Evolutionary conservation across 2,113 vertebrate species (phyloP), one percentile per base, ranked within the genome.

Genomic region (Tichodroma muraria): DNA sequence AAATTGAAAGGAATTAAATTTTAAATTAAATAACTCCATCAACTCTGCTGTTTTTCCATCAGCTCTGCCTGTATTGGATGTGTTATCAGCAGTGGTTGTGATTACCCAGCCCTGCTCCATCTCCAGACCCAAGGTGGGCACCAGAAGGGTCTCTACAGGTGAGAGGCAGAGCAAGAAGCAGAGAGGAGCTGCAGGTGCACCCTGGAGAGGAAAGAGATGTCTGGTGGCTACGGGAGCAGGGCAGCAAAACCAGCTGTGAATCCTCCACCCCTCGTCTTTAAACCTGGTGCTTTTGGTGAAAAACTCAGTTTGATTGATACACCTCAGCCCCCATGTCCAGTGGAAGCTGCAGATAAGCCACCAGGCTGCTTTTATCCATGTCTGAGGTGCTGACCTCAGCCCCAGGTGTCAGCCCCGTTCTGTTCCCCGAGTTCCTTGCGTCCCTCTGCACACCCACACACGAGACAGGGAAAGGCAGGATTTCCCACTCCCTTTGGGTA

Each of bases 401-500:
- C 63, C 33, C 63, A 10, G 57, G 4, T 31, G 9, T 2, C 60
- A 57, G 60, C 52, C 42, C 19, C 8, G 30, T 6, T n/a, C 30
- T 1, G 0, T 1, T 10, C 28, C 21, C 45, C 40, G 40, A 11
- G 40, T 40, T 13, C 40, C 44, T 3, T 2, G 15, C 1, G 23
- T 3, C 49, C 24, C 25, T 69, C 4, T 20, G 25, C 68, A 27
- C 42, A 22, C 1, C n/a, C 72, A 13, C 56, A 8, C 9, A 16
- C 1, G 8, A 7, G 31, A 15, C 20, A 40, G 20, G 64, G 21
- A 18, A 9, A 52, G 24, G 33, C 42, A 79, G 27, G 0, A 23
- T 30, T 23, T 18, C 17, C 79, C 23, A 3, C 35, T 54, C 38
- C 38, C 35, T 68, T 7, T 56, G 16, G 20, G 10, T 31, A 3